phyloP scores from a whole-genome alignment of 2,797 vertebrate genomes.

The Sebastes minor region DNA sequence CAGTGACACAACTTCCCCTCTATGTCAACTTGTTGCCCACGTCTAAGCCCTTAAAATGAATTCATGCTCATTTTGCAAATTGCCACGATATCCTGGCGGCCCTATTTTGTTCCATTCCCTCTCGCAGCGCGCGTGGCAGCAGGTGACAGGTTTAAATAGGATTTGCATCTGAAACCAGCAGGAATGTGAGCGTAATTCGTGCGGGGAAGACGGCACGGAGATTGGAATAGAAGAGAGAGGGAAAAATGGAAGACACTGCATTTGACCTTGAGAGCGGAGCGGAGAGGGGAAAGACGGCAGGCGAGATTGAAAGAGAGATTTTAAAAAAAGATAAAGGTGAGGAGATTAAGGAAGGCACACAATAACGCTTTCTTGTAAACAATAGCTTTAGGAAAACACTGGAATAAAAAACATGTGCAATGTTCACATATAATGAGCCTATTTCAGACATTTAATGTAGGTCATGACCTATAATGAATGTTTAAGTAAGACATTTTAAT shows the following conservation, averaged over 20 bases:
- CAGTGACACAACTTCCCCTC: neutral
- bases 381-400: conserved; percentile 14
- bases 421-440: neutral
- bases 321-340: conserved; percentile 54
- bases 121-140: conserved; percentile 38
- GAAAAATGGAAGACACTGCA: conserved; percentile 18
- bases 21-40: conserved; percentile 18
- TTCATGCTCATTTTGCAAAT: conserved; percentile 60
- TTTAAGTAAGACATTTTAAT: neutral
- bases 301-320: conserved; percentile 50
- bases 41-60: conserved; percentile 21
- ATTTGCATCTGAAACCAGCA: conserved; percentile 72
- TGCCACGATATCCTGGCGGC: conserved; percentile 48
- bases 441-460: neutral
- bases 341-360: conserved; percentile 41
- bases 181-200: conserved; percentile 30
- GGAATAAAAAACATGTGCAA: neutral
- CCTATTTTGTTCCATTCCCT: conserved; percentile 31
- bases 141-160: conserved; percentile 73
- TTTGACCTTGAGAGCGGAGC: conserved; percentile 67
- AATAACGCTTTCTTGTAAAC: conserved; percentile 32
- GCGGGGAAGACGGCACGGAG: conserved; percentile 40
- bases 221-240: conserved; percentile 39
- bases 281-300: conserved; percentile 34
- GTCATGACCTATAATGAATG: neutral